Percentiles rank a stretch among this genome's conserved stretches.
phyloP scores from a whole-genome alignment of 1,140 invertebrate species.

The Steinernema khuongi region DNA sequence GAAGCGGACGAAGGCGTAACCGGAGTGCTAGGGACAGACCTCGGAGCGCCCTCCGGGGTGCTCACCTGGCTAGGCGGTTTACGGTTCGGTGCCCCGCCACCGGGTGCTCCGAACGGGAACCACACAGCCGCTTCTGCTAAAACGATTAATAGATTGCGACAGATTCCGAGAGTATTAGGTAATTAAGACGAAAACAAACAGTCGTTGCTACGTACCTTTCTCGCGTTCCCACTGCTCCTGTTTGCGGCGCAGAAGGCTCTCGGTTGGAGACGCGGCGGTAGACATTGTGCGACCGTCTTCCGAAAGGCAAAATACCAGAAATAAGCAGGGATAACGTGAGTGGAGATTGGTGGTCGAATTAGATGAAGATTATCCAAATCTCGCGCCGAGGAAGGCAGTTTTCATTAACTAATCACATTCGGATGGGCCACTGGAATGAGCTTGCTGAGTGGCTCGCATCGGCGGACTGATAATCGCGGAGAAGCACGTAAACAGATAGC shows the following conservation, averaged over 20 bases:
- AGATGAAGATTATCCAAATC: constrained; percentile 8
- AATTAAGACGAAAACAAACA: constrained; percentile 13
- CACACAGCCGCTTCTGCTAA: background rate
- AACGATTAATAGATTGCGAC: background rate
- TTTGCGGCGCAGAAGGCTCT: constrained; percentile 6
- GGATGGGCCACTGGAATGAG: background rate
- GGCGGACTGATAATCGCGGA: background rate
- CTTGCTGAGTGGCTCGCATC: background rate
- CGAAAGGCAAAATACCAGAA: background rate
- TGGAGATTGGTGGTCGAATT: background rate
- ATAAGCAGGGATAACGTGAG: background rate
- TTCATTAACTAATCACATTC: constrained; percentile 13
- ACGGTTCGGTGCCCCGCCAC: background rate
- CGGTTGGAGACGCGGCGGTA: background rate
- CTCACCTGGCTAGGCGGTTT: background rate
- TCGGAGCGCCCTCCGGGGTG: background rate
- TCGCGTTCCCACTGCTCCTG: constrained; percentile 11
- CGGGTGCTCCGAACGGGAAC: background rate
- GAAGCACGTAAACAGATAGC: too few species aligned
- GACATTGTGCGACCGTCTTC: background rate
- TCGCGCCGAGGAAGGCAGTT: background rate
- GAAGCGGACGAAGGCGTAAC: background rate
- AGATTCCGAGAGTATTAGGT: background rate
- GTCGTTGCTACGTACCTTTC: background rate
- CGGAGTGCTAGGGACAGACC: background rate